Evolutionary conservation across 2,888 invertebrate genomes (phyloP).

Genomic region (Apamea anceps): DNA sequence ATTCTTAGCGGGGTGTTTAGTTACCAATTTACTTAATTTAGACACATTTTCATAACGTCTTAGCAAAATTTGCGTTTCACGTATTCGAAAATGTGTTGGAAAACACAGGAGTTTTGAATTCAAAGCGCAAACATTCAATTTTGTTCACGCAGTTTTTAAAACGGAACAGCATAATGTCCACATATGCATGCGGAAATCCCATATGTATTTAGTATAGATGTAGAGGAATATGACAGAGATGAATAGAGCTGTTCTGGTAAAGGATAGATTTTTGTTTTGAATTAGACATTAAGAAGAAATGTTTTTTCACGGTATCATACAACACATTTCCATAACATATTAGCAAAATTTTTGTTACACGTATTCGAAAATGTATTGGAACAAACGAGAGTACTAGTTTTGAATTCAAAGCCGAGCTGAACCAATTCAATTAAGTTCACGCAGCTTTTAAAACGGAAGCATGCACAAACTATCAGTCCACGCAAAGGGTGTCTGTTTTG

Average conservation of each 20-base stretch:
- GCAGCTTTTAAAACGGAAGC: constrained; percentile 45
- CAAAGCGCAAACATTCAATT: constrained; percentile 40
- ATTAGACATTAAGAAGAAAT: not conserved
- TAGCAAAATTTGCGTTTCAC: constrained; percentile 31
- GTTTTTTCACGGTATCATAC: not conserved
- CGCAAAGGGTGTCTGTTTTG: constrained; percentile 23
- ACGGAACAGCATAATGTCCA: constrained; percentile 3
- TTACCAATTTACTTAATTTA: constrained; percentile 79
- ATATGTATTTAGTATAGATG: constrained; percentile 53
- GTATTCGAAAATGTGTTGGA: constrained; percentile 13
- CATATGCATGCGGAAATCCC: constrained; percentile 58
- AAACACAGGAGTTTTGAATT: not conserved
- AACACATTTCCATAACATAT: constrained; percentile 58
- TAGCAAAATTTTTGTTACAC: constrained; percentile 31
- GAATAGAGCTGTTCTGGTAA: constrained; percentile 54
- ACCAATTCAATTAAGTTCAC: constrained; percentile 49
- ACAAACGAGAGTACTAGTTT: not conserved
- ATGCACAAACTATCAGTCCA: constrained; percentile 20
- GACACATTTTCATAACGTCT: constrained; percentile 61
- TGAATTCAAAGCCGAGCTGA: constrained; percentile 32
- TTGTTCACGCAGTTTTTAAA: constrained; percentile 41
- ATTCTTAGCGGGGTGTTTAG: constrained; percentile 83
- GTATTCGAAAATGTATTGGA: constrained; percentile 12
- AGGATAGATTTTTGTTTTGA: constrained; percentile 19
- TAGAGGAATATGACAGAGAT: constrained; percentile 55